These are phyloP conservation scores for Heteromyza rotundicornis DNA, from an alignment of 2,888 invertebrate genomes.

Conservation along the genomic window DNA sequence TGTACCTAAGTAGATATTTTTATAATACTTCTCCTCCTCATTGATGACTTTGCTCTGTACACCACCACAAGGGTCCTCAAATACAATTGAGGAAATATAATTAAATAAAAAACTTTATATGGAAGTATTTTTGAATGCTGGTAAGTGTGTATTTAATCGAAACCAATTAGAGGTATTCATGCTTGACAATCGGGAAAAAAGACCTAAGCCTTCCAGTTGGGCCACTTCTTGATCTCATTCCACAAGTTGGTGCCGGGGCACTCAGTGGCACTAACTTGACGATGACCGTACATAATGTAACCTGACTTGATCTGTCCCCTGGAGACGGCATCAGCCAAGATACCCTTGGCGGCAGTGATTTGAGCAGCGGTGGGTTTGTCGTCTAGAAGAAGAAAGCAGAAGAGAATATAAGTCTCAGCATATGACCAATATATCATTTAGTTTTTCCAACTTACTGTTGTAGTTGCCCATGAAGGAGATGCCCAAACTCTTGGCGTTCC, in stretches of 20 bases:
- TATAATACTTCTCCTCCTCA: too few relatives aligned
- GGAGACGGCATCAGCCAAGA: conserved; percentile 68
- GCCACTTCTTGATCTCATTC: conserved; percentile 68
- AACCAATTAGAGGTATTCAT: too few relatives aligned
- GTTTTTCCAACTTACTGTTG: conserved; percentile 27
- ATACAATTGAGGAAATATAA: too few relatives aligned
- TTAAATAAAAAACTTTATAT: too few relatives aligned
- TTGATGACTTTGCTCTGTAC: too few relatives aligned
- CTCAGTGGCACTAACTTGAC: conserved; percentile 67
- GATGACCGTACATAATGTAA: conserved; percentile 70
- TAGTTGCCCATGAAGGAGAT: conserved; percentile 45
- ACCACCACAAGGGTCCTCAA: too few relatives aligned
- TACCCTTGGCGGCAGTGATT: conserved; percentile 60
- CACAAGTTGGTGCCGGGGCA: conserved; percentile 71
- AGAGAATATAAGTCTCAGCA: too few relatives aligned
- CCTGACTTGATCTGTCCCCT: conserved; percentile 65
- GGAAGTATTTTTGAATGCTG: too few relatives aligned
- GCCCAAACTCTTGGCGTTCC: conserved; percentile 43
- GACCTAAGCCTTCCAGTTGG: conserved; percentile 57
- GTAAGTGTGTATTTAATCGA: too few relatives aligned
- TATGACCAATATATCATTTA: too few relatives aligned
- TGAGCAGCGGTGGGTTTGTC: conserved; percentile 35
- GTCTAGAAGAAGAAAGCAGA: conserved; percentile 20
- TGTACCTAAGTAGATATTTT: too few relatives aligned
- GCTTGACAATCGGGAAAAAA: too few relatives aligned